These are phyloP conservation scores for Stenotaenia linearis DNA, from an alignment of 2,888 invertebrate species.

Conservation along the genomic window DNA sequence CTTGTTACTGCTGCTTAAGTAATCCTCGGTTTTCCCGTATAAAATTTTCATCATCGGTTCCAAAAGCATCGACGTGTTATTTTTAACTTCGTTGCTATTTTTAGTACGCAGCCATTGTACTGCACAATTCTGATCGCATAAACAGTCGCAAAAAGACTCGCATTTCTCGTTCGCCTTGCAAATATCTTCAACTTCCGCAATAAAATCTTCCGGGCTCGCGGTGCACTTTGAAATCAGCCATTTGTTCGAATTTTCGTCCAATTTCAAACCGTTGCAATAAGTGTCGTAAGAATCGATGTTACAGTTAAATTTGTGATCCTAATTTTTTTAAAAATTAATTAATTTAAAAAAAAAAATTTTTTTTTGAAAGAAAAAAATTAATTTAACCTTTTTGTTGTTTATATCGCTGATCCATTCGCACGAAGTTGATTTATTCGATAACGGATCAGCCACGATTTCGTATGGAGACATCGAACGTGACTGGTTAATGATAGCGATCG, in stretches of 20 bases:
- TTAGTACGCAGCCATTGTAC: not conserved
- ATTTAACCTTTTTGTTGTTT: no score
- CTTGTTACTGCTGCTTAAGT: not conserved
- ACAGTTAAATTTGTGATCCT: not conserved
- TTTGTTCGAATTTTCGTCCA: not conserved
- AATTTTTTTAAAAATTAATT: no score
- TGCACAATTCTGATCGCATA: conserved; percentile 33
- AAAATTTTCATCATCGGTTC: conserved; percentile 17
- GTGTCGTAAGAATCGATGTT: not conserved
- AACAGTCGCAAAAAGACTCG: conserved; percentile 32
- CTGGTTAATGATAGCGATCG: not conserved
- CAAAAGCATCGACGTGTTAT: not conserved
- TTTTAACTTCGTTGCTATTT: not conserved
- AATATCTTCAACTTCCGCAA: not conserved
- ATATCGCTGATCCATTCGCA: not conserved
- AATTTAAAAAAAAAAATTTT: not conserved
- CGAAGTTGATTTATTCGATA: no score
- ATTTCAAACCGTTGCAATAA: not conserved
- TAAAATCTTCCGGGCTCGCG: not conserved
- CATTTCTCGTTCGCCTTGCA: conserved; percentile 34
- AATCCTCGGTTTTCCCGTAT: not conserved
- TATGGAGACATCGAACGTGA: not conserved
- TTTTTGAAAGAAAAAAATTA: not conserved
- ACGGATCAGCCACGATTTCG: not conserved
- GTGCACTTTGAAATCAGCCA: not conserved